A percentile compares a stretch with the other conserved stretches of the same genome.
These are phyloP conservation scores for Rhegmatorhina hoffmannsi DNA, from an alignment of 2,113 vertebrate species.

Conservation along the genomic window DNA sequence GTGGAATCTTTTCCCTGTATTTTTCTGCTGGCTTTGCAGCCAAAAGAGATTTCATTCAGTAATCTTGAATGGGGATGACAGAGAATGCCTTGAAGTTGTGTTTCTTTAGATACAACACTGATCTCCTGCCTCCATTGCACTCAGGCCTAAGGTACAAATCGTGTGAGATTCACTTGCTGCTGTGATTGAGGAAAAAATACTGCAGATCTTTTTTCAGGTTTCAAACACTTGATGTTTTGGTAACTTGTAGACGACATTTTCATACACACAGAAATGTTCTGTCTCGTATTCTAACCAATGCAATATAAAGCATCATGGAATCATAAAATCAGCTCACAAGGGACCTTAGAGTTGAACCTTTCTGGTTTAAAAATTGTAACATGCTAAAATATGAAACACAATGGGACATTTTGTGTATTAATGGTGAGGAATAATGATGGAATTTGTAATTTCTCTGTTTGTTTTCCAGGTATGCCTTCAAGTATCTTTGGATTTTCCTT, in stretches of 20 bases:
- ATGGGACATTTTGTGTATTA: not conserved
- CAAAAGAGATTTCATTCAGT: not conserved
- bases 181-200: not conserved
- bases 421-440: not conserved
- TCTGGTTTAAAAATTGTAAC: not conserved
- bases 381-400: not conserved
- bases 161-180: not conserved
- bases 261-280: not conserved
- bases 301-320: not conserved
- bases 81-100: not conserved
- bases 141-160: not conserved
- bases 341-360: not conserved
- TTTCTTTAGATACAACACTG: not conserved
- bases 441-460: not conserved
- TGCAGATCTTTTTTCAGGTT: not conserved
- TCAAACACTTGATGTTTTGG: not conserved
- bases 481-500: slow-evolving; percentile 32
- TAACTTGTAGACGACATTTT: not conserved
- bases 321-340: not conserved
- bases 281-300: not conserved
- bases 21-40: not conserved
- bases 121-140: not conserved
- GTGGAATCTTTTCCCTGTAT: not conserved
- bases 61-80: not conserved
- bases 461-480: slow-evolving; percentile 34